Conservation (phyloP, 2,888 invertebrate genomes). For the Elysia crispata region DNA sequence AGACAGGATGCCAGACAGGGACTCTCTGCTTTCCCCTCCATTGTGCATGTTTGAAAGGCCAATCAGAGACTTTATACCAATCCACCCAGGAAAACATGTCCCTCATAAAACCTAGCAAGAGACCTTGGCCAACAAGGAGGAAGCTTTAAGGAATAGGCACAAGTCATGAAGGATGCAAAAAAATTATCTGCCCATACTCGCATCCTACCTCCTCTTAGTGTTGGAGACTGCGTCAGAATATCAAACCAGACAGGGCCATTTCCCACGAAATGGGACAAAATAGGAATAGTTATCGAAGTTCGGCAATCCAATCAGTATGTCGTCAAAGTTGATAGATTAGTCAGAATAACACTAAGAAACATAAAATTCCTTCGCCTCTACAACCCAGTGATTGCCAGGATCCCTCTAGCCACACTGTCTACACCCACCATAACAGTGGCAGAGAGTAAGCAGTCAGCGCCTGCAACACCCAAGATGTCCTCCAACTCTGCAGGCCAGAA, state of each 20-base stretch:
- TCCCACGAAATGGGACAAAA: slow-evolving; percentile 43
- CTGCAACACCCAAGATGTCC: too few relatives aligned
- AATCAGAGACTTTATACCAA: slow-evolving; percentile 32
- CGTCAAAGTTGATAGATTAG: slow-evolving; percentile 31
- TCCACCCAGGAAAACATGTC: slow-evolving; percentile 28
- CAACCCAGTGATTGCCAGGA: not conserved
- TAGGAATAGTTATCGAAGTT: slow-evolving; percentile 27
- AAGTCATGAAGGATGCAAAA: slow-evolving; percentile 29
- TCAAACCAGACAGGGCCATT: slow-evolving; percentile 26
- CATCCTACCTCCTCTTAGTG: slow-evolving; percentile 15
- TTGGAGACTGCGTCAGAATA: slow-evolving; percentile 25
- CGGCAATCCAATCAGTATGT: slow-evolving; percentile 37
- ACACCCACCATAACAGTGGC: too few relatives aligned
- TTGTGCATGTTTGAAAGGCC: slow-evolving; percentile 30
- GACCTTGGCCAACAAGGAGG: slow-evolving; percentile 15
- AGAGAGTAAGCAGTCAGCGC: too few relatives aligned
- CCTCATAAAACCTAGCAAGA: slow-evolving; percentile 30
- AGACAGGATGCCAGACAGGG: slow-evolving; percentile 35
- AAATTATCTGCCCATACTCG: slow-evolving; percentile 21
- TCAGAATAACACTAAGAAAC: slow-evolving; percentile 26
- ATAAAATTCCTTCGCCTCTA: slow-evolving; percentile 32
- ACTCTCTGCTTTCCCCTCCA: slow-evolving; percentile 12
- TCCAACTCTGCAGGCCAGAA: too few relatives aligned
- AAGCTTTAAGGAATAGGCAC: slow-evolving; percentile 29
- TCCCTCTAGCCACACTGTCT: slow-evolving; percentile 2